These are phyloP conservation scores for Trichosurus vulpecula DNA, from an alignment of 2,797 vertebrate genomes.

Conservation along the genomic window DNA sequence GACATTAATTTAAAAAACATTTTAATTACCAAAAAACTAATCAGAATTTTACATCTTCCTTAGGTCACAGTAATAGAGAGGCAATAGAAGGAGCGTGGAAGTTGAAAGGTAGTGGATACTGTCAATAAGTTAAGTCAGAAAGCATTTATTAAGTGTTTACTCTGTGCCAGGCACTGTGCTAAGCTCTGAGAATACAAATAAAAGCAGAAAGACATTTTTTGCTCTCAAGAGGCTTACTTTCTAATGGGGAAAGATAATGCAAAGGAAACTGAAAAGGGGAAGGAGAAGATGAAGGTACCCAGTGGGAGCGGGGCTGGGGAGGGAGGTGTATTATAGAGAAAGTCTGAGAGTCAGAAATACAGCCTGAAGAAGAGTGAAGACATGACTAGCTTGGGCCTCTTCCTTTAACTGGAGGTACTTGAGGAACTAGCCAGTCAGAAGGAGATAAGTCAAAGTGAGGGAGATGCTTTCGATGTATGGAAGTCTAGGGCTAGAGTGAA, in stretches of 20 bases:
- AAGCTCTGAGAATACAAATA: not conserved
- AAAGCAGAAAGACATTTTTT: not conserved
- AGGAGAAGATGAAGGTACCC: not conserved
- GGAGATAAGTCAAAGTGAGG: not conserved
- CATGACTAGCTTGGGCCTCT: not conserved
- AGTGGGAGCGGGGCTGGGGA: not conserved
- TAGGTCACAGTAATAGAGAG: not conserved
- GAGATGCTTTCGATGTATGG: not conserved
- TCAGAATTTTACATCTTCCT: not conserved
- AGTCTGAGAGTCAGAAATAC: not conserved
- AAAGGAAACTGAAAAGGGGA: not conserved
- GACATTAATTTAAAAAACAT: not conserved
- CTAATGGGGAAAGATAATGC: not conserved
- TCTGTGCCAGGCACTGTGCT: not conserved
- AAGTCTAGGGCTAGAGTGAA: not conserved
- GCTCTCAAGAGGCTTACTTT: not conserved
- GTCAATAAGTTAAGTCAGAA: not conserved
- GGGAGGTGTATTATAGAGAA: not conserved
- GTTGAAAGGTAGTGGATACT: not conserved
- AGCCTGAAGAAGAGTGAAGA: not conserved
- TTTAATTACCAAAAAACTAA: not conserved
- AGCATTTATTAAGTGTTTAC: not conserved
- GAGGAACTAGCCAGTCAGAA: not conserved
- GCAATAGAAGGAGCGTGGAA: not conserved
- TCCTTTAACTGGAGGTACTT: not conserved